These are phyloP conservation scores for Halocynthia aurantium DNA, from an alignment of 23 tunicate genomes.

Conservation along the genomic window DNA sequence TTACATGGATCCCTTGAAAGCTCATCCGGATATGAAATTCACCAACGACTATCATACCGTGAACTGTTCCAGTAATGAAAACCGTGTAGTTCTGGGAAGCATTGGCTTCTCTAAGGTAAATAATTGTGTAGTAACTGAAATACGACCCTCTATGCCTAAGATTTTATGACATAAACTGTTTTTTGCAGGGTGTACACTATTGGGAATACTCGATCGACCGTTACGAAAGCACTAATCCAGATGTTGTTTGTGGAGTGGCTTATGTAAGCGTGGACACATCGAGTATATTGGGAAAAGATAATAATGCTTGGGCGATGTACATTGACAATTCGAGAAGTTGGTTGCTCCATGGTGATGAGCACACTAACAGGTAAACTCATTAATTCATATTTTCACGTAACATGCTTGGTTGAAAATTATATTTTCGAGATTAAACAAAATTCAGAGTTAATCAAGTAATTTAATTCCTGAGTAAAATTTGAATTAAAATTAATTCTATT, in stretches of 20 bases:
- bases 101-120: constrained; percentile 75
- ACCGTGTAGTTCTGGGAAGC: constrained; percentile 44
- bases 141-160: neutral
- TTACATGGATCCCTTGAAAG: constrained; percentile 43
- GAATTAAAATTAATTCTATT: too few species aligned
- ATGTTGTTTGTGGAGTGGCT: constrained; percentile 74
- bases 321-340: constrained; percentile 37
- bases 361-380: constrained; percentile 39
- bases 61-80: constrained; percentile 42
- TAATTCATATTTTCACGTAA: too few species aligned
- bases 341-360: constrained; percentile 39
- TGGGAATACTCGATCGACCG: constrained; percentile 88
- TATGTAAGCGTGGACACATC: constrained; percentile 40
- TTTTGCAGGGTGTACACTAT: constrained; percentile 71
- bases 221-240: constrained; percentile 38
- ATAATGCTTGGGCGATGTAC: constrained; percentile 64
- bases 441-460: too few species aligned
- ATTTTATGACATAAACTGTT: neutral
- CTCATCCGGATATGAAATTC: constrained; percentile 48
- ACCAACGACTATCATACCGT: constrained; percentile 43
- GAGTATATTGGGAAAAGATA: constrained; percentile 53
- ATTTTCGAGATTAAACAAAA: too few species aligned
- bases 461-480: too few species aligned
- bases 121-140: neutral
- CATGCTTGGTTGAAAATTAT: too few species aligned